Conservation (phyloP, 1,140 invertebrate species). For the Megathymus violae region DNA sequence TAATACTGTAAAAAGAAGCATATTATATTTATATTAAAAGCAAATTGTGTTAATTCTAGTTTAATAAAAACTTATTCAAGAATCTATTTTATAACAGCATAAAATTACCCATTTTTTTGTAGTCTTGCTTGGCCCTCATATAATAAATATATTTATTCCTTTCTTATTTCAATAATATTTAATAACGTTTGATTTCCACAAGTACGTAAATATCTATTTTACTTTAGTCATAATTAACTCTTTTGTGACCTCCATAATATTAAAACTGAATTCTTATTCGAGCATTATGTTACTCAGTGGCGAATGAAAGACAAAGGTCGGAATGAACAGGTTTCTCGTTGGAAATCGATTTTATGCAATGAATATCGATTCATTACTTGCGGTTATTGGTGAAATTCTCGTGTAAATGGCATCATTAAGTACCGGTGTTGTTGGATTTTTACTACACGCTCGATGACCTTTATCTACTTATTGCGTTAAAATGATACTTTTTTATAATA, state of each 20-base stretch:
- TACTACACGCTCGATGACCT: conserved; percentile 20
- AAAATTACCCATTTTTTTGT: too few relatives aligned
- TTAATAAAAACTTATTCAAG: too few relatives aligned
- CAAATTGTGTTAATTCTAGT: too few relatives aligned
- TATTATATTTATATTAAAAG: too few relatives aligned
- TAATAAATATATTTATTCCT: too few relatives aligned
- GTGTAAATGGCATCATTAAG: conserved; percentile 58
- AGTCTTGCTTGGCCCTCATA: too few relatives aligned
- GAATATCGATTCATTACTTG: conserved; percentile 60
- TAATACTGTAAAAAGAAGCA: too few relatives aligned
- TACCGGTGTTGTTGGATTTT: conserved; percentile 32
- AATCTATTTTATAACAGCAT: too few relatives aligned
- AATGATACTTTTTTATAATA: conserved; percentile 1
- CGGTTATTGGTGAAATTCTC: conserved; percentile 56
- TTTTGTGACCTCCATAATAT: conserved; percentile 31
- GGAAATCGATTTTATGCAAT: conserved; percentile 69
- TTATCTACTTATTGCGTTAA: conserved; percentile 13
- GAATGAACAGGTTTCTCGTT: conserved; percentile 53
- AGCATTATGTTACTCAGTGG: conserved; percentile 38
- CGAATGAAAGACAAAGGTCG: conserved; percentile 66
- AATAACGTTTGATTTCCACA: not conserved
- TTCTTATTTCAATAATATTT: too few relatives aligned
- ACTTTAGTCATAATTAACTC: conserved; percentile 2
- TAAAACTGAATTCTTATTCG: conserved; percentile 23
- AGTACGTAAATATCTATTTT: conserved; percentile 6